Evolutionary conservation across 23 tunicate species (phyloP), one percentile per base, ranked within the genome.

Genomic region (Trididemnum clinides): DNA sequence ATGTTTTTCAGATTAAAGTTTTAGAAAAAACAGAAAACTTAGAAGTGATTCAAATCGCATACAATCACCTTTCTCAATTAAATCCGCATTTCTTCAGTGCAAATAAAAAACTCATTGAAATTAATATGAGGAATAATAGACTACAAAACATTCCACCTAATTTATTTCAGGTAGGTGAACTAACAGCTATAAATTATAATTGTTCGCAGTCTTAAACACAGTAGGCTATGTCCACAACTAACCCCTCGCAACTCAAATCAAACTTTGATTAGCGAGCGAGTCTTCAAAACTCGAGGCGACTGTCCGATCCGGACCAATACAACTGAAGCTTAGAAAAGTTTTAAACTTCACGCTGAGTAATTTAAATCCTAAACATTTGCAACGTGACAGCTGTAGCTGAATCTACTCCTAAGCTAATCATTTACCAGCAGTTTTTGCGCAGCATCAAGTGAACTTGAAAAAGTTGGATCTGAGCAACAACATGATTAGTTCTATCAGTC

Each of bases 381-480:
- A n/a, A n/a, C n/a, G n/a, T n/a, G n/a, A n/a, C n/a, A n/a, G n/a
- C n/a, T n/a, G n/a, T n/a, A n/a, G n/a, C n/a, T n/a, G n/a, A n/a
- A n/a, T n/a, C n/a, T n/a, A n/a, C n/a, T n/a, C n/a, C n/a, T n/a
- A n/a, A n/a, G n/a, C n/a, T n/a, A n/a, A n/a, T n/a, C n/a, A n/a
- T n/a, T n/a, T n/a, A n/a, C n/a, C n/a, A n/a, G n/a, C n/a, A n/a
- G 26, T 71, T 71, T 7, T 71, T 19, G 6, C 6, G 0, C 28
- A 51, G 39, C 64, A 84, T 26, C 62, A 58, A 30, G 15, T 22
- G 54, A 44, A 15, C 12, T 15, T 44, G 54, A 15, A 62, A 26
- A 19, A 21, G 0, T 39, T 91, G 20, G 96, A 91, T 39, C 51
- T 91, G 33, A 91, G 96, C 84, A 91, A 91, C 84, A 91, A 91